These are phyloP conservation scores for Xenopus borealis DNA, from an alignment of 2,113 vertebrate genomes.

Conservation along the genomic window DNA sequence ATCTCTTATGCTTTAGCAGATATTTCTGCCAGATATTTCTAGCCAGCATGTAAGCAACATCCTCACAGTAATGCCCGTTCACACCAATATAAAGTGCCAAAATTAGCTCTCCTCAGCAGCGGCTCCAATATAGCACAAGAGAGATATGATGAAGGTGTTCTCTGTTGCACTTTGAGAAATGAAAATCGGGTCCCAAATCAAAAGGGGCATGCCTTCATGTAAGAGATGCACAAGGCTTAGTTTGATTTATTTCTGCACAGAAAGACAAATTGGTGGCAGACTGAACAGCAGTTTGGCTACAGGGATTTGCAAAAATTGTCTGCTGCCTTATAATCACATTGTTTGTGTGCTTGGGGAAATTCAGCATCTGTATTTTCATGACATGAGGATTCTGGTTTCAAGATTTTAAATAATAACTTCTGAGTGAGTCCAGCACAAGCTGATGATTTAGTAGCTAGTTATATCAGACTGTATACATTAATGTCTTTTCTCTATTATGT, in stretches of 20 bases:
- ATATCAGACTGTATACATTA: too few species aligned
- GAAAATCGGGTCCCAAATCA: background rate
- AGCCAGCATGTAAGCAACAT: background rate
- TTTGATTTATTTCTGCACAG: constrained; percentile 10
- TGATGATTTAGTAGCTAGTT: too few species aligned
- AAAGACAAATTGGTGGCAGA: constrained; percentile 8
- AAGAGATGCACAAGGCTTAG: background rate
- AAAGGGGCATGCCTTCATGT: background rate
- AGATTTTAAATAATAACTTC: background rate
- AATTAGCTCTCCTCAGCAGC: constrained; percentile 12
- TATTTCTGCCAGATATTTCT: too few species aligned
- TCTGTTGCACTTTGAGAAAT: background rate
- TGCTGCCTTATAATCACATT: background rate
- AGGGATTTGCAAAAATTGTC: background rate
- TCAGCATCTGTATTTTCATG: background rate
- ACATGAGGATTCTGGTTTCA: background rate
- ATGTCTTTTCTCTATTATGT: too few species aligned
- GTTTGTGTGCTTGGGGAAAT: background rate
- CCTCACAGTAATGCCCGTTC: constrained; percentile 1
- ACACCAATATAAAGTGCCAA: constrained; percentile 19
- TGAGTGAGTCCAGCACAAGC: too few species aligned
- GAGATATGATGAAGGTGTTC: background rate
- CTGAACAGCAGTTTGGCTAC: constrained; percentile 1
- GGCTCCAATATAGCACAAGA: constrained; percentile 4
- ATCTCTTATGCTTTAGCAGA: too few species aligned